Base-by-base conservation (phyloP, 2,888 invertebrate genomes). In the Chrysotoxum bicinctum region DNA sequence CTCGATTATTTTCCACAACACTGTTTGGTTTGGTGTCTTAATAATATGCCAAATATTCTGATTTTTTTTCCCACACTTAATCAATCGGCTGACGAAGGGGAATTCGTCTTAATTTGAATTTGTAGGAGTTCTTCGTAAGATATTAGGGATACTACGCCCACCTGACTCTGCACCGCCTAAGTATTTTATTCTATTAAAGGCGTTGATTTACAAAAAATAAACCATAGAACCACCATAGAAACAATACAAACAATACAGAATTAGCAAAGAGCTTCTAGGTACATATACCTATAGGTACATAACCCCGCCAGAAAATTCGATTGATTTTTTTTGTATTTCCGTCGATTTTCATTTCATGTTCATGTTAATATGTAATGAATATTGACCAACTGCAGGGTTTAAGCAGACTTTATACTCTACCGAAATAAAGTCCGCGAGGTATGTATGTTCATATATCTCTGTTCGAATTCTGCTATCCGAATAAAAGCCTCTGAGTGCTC, bases 51-150 rank as follows among this genome's bases (percentile, higher is more conserved):
- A n/a, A n/a, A n/a, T n/a, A n/a, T n/a, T n/a, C n/a, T n/a, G 26
- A 26, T 2, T 26, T 26, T 26, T 26, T 26, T 5, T 26, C 26
- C 2, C 21, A 35, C 52, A 32, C 66, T 64, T 21, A 30, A 64
- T 56, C 56, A 37, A 23, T 8, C n/a, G 14, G 26, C 26, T 32
- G 62, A 26, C 23, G 16, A 60, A 54, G 78, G 45, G 14, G 26
- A 64, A 60, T 30, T 37, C n/a, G n/a, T 14, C 60, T 60, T 60
- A 30, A 52, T 40, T 21, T 60, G 32, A 60, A 32, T 23, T 48
- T 52, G 69, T 52, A 19, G 45, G 35, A 23, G 16, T 45, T 35
- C 54, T 43, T 14, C 7, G 14, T 37, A 7, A 19, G 14, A 37
- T 58, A 37, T 60, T 60, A 37, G 35, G 26, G 37, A 32, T 54